phyloP scores from a whole-genome alignment of 2,113 vertebrate species.

The Labeo catla region DNA sequence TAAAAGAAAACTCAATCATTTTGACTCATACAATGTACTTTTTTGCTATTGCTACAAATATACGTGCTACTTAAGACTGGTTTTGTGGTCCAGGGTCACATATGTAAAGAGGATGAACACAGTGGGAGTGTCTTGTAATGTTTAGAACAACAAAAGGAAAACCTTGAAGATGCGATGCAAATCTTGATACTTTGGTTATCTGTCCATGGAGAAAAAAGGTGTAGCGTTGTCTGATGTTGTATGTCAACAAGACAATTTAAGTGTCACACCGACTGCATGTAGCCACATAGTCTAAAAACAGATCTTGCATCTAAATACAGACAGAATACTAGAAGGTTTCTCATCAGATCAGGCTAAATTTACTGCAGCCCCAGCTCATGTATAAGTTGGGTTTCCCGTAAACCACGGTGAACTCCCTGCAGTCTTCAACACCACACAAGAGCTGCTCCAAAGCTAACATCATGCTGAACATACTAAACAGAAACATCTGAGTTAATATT shows the following conservation, averaged over 20 bases:
- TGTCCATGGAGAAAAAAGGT: not conserved
- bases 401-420: constrained; percentile 17
- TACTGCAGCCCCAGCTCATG: not conserved
- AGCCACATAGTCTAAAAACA: not conserved
- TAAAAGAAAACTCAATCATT: too few relatives aligned
- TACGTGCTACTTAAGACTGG: too few relatives aligned
- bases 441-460: not conserved
- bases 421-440: not conserved
- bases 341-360: not conserved
- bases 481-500: not conserved
- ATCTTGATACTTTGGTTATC: not conserved
- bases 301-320: not conserved
- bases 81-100: too few relatives aligned
- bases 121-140: not conserved
- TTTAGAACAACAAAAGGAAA: not conserved
- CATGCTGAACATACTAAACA: not conserved
- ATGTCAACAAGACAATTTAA: not conserved
- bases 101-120: not conserved
- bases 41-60: too few relatives aligned
- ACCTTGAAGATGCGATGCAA: not conserved
- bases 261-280: not conserved
- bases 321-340: not conserved
- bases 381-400: not conserved
- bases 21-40: too few relatives aligned
- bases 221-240: not conserved